Conservation (phyloP, 2,113 vertebrate genomes). For the Brachionichthys hirsutus region DNA sequence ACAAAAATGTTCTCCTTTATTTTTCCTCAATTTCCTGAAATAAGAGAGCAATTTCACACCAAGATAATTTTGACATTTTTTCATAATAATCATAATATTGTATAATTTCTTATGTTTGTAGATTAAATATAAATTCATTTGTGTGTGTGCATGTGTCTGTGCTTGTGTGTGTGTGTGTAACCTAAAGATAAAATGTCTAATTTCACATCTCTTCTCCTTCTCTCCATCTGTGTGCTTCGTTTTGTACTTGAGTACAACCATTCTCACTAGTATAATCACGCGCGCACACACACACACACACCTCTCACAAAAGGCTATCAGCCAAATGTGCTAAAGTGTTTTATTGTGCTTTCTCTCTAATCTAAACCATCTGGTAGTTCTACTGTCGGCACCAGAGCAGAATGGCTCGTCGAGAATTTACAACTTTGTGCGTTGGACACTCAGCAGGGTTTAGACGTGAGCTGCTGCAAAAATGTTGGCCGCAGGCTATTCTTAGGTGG, state of each 20-base stretch:
- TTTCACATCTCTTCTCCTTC: neutral
- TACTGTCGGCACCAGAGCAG: conserved; percentile 33
- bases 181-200: no score
- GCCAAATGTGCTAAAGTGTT: conserved; percentile 31
- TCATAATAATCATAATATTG: no score
- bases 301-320: conserved; percentile 18
- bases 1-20: no score
- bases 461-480: conserved; percentile 28
- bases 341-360: conserved; percentile 42
- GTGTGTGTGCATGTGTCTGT: no score
- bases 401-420: conserved; percentile 44
- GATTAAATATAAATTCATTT: no score
- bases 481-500: conserved; percentile 37
- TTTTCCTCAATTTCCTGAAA: no score
- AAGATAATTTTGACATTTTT: no score
- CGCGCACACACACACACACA: neutral
- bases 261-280: neutral
- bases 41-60: no score
- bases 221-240: neutral
- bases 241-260: conserved; percentile 1
- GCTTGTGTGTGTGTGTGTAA: no score
- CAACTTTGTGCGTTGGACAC: conserved; percentile 48
- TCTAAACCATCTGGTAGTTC: conserved; percentile 49
- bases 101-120: no score
- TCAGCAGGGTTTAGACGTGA: conserved; percentile 18